Evolutionary conservation across 2,797 vertebrate genomes (phyloP).

Genomic region (Macropodus opercularis): DNA sequence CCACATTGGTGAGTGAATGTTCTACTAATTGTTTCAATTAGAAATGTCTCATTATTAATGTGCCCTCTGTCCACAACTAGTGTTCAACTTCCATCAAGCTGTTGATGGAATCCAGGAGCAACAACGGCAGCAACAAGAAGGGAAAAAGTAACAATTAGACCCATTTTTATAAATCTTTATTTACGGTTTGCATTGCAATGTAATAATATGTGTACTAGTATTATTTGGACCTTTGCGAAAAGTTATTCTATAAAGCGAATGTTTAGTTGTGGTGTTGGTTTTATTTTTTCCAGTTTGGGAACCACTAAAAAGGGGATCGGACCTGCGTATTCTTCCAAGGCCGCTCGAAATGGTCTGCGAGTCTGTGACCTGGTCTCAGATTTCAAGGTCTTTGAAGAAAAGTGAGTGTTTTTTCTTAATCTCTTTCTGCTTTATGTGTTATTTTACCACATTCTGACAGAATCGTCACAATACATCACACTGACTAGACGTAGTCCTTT

Average conservation of each 20-base stretch:
- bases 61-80: constrained; percentile 54
- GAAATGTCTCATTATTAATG: neutral
- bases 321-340: constrained; percentile 87
- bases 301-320: constrained; percentile 89
- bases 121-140: constrained; percentile 84
- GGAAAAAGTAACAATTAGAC: constrained; percentile 80
- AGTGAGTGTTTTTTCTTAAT: constrained; percentile 72
- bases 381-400: constrained; percentile 84
- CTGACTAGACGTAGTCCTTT: neutral
- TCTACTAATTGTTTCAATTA: neutral
- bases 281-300: constrained; percentile 77
- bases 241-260: neutral
- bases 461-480: no score
- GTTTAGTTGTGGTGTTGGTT: neutral
- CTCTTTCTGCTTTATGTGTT: neutral
- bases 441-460: neutral
- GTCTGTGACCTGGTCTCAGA: constrained; percentile 86
- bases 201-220: neutral
- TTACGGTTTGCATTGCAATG: accelerated
- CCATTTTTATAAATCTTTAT: neutral
- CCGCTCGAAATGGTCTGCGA: constrained; percentile 84
- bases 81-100: constrained; percentile 88
- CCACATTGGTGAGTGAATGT: constrained; percentile 80
- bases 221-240: accelerated
- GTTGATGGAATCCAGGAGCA: constrained; percentile 86